Conservation (phyloP, 1,140 invertebrate species). For the Homalodisca vitripennis region DNA sequence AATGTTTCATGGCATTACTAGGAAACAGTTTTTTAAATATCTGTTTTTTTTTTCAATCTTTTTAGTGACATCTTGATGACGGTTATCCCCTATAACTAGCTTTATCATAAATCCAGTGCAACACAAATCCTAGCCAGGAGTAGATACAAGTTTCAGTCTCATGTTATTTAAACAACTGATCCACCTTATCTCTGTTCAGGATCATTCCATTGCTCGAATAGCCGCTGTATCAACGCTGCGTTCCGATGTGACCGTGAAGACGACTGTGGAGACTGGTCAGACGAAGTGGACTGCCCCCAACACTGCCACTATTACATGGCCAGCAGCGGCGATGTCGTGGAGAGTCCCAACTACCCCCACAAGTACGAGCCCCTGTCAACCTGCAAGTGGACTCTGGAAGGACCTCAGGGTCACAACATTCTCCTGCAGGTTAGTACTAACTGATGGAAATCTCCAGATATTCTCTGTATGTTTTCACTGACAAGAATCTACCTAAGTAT, state of each 20-base stretch:
- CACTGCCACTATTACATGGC: constrained; percentile 92
- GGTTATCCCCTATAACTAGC: too few species aligned
- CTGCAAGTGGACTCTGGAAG: constrained; percentile 97
- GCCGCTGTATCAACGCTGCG: constrained; percentile 83
- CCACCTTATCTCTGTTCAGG: constrained; percentile 53
- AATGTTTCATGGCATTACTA: too few species aligned
- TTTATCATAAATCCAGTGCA: too few species aligned
- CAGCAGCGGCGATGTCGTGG: constrained; percentile 91
- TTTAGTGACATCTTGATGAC: too few species aligned
- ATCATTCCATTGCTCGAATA: constrained; percentile 90
- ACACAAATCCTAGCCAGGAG: too few species aligned
- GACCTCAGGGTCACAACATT: constrained; percentile 92
- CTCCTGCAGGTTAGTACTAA: constrained; percentile 63
- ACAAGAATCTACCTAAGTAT: too few species aligned
- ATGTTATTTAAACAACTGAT: too few species aligned
- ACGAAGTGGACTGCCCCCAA: constrained; percentile 85
- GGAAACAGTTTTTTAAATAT: too few species aligned
- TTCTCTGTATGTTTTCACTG: too few species aligned
- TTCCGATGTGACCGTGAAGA: constrained; percentile 92
- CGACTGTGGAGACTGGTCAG: constrained; percentile 89
- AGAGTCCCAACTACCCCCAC: constrained; percentile 92
- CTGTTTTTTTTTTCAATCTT: too few species aligned
- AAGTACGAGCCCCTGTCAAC: constrained; percentile 87
- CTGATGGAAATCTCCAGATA: too few species aligned
- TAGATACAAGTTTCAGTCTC: too few species aligned